Conservation (phyloP, 2,113 vertebrate species). For the Eudyptes chrysolophus region DNA sequence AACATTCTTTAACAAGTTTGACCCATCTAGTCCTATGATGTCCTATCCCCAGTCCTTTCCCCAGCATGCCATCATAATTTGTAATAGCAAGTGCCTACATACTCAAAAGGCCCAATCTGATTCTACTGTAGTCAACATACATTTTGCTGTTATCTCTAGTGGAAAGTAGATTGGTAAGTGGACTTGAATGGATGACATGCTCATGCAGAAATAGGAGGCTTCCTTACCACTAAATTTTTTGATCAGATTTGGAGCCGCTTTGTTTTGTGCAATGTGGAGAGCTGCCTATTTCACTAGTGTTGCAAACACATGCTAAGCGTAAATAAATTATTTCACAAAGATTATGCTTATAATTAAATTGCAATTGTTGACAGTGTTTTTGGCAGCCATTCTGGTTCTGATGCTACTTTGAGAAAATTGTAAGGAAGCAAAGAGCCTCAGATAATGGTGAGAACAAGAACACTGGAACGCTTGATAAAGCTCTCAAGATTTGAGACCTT, state of each 20-base stretch:
- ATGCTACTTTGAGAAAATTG: background rate
- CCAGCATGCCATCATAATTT: background rate
- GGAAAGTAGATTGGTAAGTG: background rate
- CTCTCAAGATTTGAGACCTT: background rate
- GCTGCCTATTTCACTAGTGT: background rate
- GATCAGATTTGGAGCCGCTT: background rate
- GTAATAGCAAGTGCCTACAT: background rate
- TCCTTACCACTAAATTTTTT: background rate
- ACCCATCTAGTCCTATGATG: background rate
- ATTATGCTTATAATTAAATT: background rate
- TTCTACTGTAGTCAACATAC: background rate
- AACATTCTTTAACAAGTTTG: background rate
- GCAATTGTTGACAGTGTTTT: background rate
- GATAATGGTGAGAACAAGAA: background rate
- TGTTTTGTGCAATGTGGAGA: background rate
- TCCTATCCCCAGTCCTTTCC: background rate
- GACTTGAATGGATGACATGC: background rate
- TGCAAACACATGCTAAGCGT: background rate
- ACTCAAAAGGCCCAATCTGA: background rate
- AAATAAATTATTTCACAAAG: background rate
- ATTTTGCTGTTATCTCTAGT: background rate
- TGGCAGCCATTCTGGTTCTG: background rate
- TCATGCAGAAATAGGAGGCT: background rate
- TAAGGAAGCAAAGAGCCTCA: background rate
- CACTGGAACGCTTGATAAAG: background rate